Evolutionary conservation across 30 jellyfish, hydroid and myxozoan species (phyloP).

Genomic region (Aurelia sp.): DNA sequence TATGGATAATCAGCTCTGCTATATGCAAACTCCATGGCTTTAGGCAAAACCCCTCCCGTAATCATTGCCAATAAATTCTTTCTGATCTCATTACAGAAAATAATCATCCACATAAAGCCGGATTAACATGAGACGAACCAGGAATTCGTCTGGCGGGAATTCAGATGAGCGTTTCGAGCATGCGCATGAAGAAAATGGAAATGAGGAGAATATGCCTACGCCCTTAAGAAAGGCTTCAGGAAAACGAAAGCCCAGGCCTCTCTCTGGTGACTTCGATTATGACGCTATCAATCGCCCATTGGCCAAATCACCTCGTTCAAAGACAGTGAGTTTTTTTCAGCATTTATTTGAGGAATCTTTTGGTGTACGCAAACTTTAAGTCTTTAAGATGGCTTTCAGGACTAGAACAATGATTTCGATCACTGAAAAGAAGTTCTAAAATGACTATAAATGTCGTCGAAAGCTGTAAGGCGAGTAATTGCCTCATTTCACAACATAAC

Average conservation of each 20-base stretch:
- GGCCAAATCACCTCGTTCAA: constrained; percentile 57
- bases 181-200: constrained; percentile 32
- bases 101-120: constrained; percentile 28
- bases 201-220: constrained; percentile 25
- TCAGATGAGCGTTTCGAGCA: constrained; percentile 7
- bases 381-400: too few relatives aligned
- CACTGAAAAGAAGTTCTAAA: too few relatives aligned
- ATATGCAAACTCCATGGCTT: too few relatives aligned
- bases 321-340: background rate
- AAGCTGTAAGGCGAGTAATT: too few relatives aligned
- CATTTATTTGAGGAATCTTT: too few relatives aligned
- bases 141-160: constrained; percentile 37
- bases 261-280: constrained; percentile 63
- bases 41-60: background rate
- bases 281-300: constrained; percentile 69
- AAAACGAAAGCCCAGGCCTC: constrained; percentile 48
- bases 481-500: too few relatives aligned
- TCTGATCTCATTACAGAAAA: constrained; percentile 27
- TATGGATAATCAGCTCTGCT: too few relatives aligned
- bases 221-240: constrained; percentile 57
- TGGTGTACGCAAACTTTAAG: too few relatives aligned
- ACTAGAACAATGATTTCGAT: too few relatives aligned
- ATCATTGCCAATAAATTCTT: background rate
- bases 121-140: constrained; percentile 42
- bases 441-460: too few relatives aligned